Evolutionary conservation across 1,140 invertebrate genomes (phyloP), one percentile per base, ranked within the genome.

Genomic region (Bactericera cockerelli): DNA sequence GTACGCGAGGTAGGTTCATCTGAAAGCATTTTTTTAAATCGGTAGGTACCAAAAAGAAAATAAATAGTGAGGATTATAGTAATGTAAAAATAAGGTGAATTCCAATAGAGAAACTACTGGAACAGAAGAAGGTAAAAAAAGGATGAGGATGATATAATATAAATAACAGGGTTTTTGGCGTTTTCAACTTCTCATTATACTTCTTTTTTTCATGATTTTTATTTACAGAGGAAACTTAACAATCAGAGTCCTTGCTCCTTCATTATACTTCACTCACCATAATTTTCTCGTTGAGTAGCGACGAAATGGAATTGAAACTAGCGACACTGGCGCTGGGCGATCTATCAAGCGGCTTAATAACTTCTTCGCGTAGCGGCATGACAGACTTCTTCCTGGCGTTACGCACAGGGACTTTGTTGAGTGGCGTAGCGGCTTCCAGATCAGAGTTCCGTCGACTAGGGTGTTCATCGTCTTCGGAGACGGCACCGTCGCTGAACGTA

Each of bases 301-400:
- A 88, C 42, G 85, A 85, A 42, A 89, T 77, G 1, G 86, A 88
- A 67, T 89, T 89, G 39, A 88, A 79, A 57, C 84, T 87, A 0
- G 86, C 87, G 63, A 89, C 83, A 2, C 86, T 88, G 60, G 83
- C 83, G 55, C 76, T 79, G 0, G 80, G 79, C 58, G 74, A 75
- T 33, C 72, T 65, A 60, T 72, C 70, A 2, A 71, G 66, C 19
- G 70, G 64, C 59, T n/a, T n/a, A n/a, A n/a, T n/a, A n/a, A 74
- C 72, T 4, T 68, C 58, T 54, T 74, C 69, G 55, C 69, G 63
- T 10, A 70, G 65, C 1, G 73, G 71, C n/a, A 69, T 69, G 8
- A 70, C 69, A 0, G 70, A 71, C 65, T 76, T 76, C 57, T 74
- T 72, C 2, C 74, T 69, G 0, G 69, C 70, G 56, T 62, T 65